Percentiles rank a stretch among this genome's conserved stretches.
Conservation (phyloP, 2,888 invertebrate species). For the Aspidiotus rigidus region DNA sequence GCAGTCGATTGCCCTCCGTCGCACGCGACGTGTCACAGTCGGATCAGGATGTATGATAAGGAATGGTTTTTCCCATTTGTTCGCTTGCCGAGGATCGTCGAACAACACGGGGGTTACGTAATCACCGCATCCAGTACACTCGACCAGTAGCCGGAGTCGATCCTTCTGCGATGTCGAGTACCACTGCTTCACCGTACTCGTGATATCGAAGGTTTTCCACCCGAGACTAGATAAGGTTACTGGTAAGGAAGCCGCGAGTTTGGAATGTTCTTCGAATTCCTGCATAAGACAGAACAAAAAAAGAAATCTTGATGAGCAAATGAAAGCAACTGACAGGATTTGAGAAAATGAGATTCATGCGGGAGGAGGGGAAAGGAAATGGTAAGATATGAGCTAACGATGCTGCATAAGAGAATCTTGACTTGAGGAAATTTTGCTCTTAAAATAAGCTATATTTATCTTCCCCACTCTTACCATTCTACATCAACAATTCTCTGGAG, state of each 20-base stretch:
- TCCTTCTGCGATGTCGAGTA: conserved; percentile 48
- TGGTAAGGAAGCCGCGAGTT: conserved; percentile 49
- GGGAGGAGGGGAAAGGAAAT: too few relatives aligned
- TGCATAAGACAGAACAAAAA: conserved; percentile 39
- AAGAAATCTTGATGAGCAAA: too few relatives aligned
- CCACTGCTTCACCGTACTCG: conserved; percentile 67
- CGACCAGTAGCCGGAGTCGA: conserved; percentile 67
- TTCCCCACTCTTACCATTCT: too few relatives aligned
- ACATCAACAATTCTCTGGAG: too few relatives aligned
- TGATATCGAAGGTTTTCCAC: conserved; percentile 81
- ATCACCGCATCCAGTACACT: conserved; percentile 72
- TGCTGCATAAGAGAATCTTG: too few relatives aligned
- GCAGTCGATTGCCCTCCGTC: conserved; percentile 76
- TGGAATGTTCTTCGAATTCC: conserved; percentile 53
- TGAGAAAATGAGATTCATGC: too few relatives aligned
- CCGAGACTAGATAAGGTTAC: conserved; percentile 59
- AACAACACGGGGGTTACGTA: conserved; percentile 56
- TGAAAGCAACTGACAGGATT: too few relatives aligned
- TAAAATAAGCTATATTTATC: too few relatives aligned
- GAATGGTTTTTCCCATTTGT: conserved; percentile 67
- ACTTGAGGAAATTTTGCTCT: too few relatives aligned
- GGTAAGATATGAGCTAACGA: too few relatives aligned
- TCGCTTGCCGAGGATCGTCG: conserved; percentile 38
- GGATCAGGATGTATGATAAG: conserved; percentile 70
- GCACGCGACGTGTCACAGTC: conserved; percentile 57